Percentiles rank a stretch among this genome's conserved stretches.
Evolutionary conservation across 2,888 invertebrate genomes (phyloP).

Genomic region (Gasteruption jaculator): DNA sequence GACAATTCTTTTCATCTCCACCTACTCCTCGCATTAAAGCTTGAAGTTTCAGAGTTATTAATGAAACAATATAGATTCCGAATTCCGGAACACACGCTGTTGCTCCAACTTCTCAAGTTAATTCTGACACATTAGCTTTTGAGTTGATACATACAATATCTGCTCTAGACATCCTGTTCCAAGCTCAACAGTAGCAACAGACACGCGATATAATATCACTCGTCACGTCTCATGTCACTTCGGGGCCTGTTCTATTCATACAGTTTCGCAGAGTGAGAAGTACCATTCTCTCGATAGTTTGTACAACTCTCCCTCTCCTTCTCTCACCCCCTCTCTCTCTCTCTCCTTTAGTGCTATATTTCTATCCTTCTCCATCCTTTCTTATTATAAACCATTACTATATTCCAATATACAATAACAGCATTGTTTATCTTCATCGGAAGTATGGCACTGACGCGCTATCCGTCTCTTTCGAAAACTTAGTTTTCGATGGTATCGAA

Average conservation of each 20-base stretch:
- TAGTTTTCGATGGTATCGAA: too few species aligned
- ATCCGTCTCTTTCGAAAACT: too few species aligned
- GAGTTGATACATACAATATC: constrained; percentile 41
- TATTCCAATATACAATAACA: too few species aligned
- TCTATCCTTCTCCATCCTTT: background rate
- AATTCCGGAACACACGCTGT: too few species aligned
- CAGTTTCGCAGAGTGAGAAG: constrained; percentile 14
- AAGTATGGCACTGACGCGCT: too few species aligned
- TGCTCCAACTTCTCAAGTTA: constrained; percentile 19
- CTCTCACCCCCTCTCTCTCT: background rate
- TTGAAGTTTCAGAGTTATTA: too few species aligned
- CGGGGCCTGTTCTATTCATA: constrained; percentile 28
- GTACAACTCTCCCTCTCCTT: background rate
- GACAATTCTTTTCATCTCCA: too few species aligned
- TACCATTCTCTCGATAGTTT: background rate
- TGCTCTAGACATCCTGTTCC: constrained; percentile 36
- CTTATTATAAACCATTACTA: background rate
- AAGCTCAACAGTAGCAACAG: constrained; percentile 25
- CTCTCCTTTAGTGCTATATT: background rate
- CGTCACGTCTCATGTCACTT: constrained; percentile 41
- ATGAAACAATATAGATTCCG: too few species aligned
- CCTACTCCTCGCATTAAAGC: too few species aligned
- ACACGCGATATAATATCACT: constrained; percentile 42
- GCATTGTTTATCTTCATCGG: too few species aligned
- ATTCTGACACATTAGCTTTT: constrained; percentile 36